A percentile compares a stretch with the other conserved stretches of the same genome.
Evolutionary conservation across 2,113 vertebrate species (phyloP).

Genomic region (Nestor notabilis): DNA sequence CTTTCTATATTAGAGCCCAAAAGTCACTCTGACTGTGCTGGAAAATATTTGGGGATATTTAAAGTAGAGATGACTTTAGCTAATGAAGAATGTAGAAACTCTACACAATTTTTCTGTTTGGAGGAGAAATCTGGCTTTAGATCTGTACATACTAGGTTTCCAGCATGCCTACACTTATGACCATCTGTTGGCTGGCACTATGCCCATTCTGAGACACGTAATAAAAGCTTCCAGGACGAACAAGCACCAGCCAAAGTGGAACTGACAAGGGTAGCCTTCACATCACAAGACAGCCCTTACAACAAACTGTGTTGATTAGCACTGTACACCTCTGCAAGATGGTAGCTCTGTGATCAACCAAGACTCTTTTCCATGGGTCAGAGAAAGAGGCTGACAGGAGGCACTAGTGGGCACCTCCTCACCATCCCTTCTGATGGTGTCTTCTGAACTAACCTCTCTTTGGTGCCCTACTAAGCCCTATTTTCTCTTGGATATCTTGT

Average conservation of each 20-base stretch:
- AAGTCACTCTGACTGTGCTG: not conserved
- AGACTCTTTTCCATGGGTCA: not conserved
- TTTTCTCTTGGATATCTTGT: not conserved
- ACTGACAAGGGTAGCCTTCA: not conserved
- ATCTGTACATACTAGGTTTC: not conserved
- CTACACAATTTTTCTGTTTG: not conserved
- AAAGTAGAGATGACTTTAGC: not conserved
- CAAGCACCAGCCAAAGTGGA: not conserved
- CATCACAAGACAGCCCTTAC: not conserved
- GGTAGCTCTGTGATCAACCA: not conserved
- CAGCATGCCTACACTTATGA: not conserved
- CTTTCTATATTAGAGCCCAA: not conserved
- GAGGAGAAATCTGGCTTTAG: not conserved
- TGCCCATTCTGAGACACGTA: not conserved
- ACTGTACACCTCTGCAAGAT: not conserved
- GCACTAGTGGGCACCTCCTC: not conserved
- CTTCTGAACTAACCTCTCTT: not conserved
- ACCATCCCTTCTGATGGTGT: not conserved
- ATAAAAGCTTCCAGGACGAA: not conserved
- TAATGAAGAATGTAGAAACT: not conserved
- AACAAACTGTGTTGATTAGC: not conserved
- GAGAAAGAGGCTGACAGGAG: not conserved
- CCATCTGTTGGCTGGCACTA: slow-evolving; percentile 14
- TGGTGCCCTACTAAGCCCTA: not conserved
- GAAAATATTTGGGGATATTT: not conserved